phyloP scores from a whole-genome alignment of 2,113 vertebrate species.

The Zosterops pallidus region DNA sequence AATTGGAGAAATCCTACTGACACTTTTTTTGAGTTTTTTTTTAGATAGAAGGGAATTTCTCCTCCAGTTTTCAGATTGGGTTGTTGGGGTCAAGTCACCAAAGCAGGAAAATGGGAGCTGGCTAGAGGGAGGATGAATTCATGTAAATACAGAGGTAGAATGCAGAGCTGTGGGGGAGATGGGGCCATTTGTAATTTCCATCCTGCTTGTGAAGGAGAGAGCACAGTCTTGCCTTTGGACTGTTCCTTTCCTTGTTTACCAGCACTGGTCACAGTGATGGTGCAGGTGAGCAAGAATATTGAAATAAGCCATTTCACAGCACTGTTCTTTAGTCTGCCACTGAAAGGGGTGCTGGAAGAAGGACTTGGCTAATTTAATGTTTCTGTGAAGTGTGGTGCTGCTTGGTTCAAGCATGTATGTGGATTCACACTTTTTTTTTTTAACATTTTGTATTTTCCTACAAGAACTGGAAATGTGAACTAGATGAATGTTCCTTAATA shows the following conservation, averaged over 20 bases:
- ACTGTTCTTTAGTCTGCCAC: background rate
- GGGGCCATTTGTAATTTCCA: background rate
- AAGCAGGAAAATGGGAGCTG: background rate
- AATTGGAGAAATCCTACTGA: background rate
- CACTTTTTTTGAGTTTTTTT: no score
- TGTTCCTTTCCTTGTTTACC: fast-evolving
- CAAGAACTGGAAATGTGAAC: background rate
- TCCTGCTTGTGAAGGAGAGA: background rate
- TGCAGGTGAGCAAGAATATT: background rate
- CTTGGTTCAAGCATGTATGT: background rate
- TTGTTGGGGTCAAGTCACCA: background rate
- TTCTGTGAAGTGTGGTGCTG: background rate
- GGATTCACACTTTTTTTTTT: background rate
- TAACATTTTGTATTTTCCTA: background rate
- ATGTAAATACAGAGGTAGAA: background rate
- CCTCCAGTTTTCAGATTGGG: background rate
- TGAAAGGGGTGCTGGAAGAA: background rate
- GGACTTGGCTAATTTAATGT: background rate
- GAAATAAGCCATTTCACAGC: background rate
- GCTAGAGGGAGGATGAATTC: background rate
- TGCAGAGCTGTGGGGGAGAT: background rate
- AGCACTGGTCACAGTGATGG: background rate
- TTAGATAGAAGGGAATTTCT: background rate
- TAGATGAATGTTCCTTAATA: background rate
- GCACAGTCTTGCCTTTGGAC: background rate